phyloP scores from a whole-genome alignment of 2,113 vertebrate species.

The Glaucomys volans region DNA sequence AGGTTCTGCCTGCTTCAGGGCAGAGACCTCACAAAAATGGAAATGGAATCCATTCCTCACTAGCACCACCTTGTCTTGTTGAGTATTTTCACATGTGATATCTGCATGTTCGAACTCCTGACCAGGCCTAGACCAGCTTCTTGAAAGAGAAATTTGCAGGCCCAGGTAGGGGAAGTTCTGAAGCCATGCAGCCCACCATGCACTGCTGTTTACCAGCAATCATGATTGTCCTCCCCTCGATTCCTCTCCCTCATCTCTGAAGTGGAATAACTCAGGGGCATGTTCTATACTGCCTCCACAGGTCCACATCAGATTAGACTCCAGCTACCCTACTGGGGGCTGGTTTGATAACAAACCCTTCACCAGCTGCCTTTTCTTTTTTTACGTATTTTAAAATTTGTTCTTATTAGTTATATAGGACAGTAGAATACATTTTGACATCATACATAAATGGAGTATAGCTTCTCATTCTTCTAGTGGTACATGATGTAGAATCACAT shows the following conservation, averaged over 20 bases:
- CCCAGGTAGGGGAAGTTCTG: not conserved
- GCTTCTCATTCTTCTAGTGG: too few species aligned
- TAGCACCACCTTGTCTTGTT: not conserved
- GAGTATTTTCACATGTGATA: not conserved
- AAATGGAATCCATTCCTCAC: not conserved
- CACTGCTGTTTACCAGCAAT: not conserved
- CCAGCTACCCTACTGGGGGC: not conserved
- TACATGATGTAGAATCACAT: too few species aligned
- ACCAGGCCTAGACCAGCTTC: not conserved
- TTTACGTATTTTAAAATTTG: too few species aligned
- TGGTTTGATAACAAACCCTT: not conserved
- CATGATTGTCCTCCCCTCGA: not conserved
- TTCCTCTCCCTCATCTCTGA: not conserved
- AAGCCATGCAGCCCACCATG: rapidly evolving
- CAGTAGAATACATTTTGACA: too few species aligned
- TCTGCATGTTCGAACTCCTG: not conserved
- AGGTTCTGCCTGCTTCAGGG: not conserved
- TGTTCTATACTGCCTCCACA: not conserved
- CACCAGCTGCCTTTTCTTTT: not conserved
- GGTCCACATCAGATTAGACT: not conserved
- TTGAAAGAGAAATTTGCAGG: not conserved
- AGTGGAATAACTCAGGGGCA: not conserved
- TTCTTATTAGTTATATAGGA: too few species aligned
- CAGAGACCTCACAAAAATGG: not conserved
- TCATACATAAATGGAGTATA: too few species aligned